A percentile compares a stretch with the other conserved stretches of the same genome.
phyloP scores from a whole-genome alignment of 1,140 invertebrate genomes.

The Protaetia brevitarsis region DNA sequence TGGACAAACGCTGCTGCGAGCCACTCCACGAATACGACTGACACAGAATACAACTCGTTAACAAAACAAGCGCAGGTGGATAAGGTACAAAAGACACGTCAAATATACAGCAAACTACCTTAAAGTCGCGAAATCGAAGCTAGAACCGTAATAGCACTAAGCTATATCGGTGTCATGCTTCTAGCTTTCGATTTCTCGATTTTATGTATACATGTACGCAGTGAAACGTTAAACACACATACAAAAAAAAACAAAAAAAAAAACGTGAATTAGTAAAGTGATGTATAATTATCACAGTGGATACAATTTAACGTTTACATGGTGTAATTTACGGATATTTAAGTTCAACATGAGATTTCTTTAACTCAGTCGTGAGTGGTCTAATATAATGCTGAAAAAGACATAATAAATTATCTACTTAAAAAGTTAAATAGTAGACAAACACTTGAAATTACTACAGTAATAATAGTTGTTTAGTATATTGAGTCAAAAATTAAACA shows the following conservation, averaged over 20 bases:
- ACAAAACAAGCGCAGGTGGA: constrained; percentile 10
- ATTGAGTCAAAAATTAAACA: no score
- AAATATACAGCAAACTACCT: not conserved
- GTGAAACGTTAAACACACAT: not conserved
- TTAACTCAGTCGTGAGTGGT: not conserved
- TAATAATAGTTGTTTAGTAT: no score
- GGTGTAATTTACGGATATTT: not conserved
- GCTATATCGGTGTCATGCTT: not conserved
- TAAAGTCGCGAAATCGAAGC: not conserved
- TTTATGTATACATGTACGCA: not conserved
- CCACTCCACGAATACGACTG: constrained; percentile 78
- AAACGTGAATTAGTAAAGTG: not conserved
- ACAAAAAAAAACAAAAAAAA: not conserved
- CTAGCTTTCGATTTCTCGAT: not conserved
- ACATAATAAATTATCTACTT: not conserved
- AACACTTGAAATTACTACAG: no score
- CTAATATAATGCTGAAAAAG: not conserved
- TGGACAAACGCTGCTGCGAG: constrained; percentile 71
- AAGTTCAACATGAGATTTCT: no score
- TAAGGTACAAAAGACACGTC: constrained; percentile 2
- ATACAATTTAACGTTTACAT: not conserved
- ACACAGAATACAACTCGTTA: constrained; percentile 42
- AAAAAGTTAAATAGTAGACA: not conserved
- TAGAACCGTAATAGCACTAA: not conserved
- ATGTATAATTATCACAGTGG: not conserved